Base-by-base conservation (phyloP, 2,888 invertebrate genomes). In the Agrypnus murinus region DNA sequence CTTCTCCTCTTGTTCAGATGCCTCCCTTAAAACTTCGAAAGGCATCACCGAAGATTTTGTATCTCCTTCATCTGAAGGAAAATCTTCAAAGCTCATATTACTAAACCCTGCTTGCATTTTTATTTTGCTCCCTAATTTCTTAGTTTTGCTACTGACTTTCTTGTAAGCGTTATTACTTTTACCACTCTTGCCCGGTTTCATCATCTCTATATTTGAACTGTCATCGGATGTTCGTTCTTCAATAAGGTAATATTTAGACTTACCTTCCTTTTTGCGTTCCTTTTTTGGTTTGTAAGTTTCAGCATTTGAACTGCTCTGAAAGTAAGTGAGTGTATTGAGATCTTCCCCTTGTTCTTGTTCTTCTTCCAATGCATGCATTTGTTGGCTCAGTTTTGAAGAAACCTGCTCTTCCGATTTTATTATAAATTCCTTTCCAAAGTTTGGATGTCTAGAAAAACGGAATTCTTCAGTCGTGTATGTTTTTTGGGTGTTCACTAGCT, bases 71-170 rank as follows among this genome's bases (percentile, higher is more conserved):
- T 92, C 92, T 25, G 90, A 90, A 1, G 91, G 90, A 79, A 92
- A 92, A 83, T 92, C 92, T 81, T 92, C 92, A 78, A 92, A 92
- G 79, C 92, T 92, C 91, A 92, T 90, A 77, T 92, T 92, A 78
- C 90, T 92, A 79, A 92, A 92, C 3, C 92, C 91, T 7, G 88
- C 88, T 72, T 88, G 87, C 1, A 78, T 74, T 72, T 80, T 80
- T 19, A 76, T 73, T 68, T 81, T 81, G 12, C 72, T 69, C 4
- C 79, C 77, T 15, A 77, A 75, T 67, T 80, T 81, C 68, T 82
- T 85, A 1, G 77, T 77, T 73, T 84, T 84, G 31, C 74, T 72
- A 12, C 75, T 76, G 14, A 74, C 75, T 73, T 84, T 85, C 69
- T 81, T 83, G 6, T 78, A 75, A 15, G 76, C 68, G 45, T 77